phyloP scores from a whole-genome alignment of 2,888 invertebrate genomes.

The Blastobasis lacticolella region DNA sequence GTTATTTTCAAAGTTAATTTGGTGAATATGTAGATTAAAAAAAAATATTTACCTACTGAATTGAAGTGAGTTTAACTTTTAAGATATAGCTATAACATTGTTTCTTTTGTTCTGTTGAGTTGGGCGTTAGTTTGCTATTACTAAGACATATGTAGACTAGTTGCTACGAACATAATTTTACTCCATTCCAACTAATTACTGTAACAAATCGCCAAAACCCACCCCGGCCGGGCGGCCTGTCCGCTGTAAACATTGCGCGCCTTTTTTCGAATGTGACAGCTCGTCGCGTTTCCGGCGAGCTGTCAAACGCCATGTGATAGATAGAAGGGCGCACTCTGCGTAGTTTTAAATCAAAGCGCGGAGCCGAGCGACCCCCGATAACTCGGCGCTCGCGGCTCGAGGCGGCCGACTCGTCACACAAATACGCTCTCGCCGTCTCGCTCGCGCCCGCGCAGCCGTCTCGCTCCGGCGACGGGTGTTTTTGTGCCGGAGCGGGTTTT shows the following conservation, averaged over 20 bases:
- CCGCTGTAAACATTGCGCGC: constrained; percentile 36
- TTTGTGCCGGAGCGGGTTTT: constrained; percentile 73
- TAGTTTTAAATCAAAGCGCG: constrained; percentile 72
- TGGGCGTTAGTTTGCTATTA: no score
- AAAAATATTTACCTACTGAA: no score
- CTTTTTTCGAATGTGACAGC: constrained; percentile 67
- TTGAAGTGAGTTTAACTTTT: no score
- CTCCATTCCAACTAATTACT: no score
- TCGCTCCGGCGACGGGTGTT: constrained; percentile 60
- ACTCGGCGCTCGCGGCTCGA: constrained; percentile 47
- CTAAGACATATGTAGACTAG: no score
- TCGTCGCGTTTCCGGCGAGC: constrained; percentile 63
- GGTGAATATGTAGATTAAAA: no score
- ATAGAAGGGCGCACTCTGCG: constrained; percentile 71
- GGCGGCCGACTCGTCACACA: constrained; percentile 66
- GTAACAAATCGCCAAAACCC: no score
- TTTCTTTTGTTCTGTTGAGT: no score
- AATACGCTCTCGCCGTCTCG: constrained; percentile 58
- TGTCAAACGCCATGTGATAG: constrained; percentile 75
- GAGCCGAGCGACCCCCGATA: constrained; percentile 60
- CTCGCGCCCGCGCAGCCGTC: constrained; percentile 40
- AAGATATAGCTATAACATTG: no score
- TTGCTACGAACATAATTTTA: no score
- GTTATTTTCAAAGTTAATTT: no score
- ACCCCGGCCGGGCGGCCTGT: no score